A percentile compares a stretch with the other conserved stretches of the same genome.
Evolutionary conservation across 2,888 invertebrate genomes (phyloP).

Genomic region (Horisme vitalbata): DNA sequence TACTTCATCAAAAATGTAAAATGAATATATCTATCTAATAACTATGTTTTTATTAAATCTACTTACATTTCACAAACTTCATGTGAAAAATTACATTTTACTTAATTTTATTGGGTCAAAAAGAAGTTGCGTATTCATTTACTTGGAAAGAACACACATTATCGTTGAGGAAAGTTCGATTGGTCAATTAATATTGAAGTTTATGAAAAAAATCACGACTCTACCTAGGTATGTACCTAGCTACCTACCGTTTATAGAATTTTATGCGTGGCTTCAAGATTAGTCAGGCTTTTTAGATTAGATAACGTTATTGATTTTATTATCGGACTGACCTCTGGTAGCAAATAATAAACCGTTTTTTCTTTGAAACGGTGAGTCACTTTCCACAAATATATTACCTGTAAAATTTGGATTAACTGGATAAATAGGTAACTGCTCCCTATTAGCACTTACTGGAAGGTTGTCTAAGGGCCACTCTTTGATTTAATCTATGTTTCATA

Average conservation of each 20-base stretch:
- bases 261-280: constrained; percentile 7
- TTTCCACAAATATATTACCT: constrained; percentile 1
- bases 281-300: constrained; percentile 18
- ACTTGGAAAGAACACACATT: not conserved
- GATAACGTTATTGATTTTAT: constrained; percentile 16
- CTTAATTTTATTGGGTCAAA: not conserved
- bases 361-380: constrained; percentile 1
- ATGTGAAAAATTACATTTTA: not conserved
- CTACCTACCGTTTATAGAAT: not conserved
- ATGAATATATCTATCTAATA: too few relatives aligned
- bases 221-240: not conserved
- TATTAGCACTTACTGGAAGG: too few relatives aligned
- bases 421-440: too few relatives aligned
- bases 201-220: constrained; percentile 9
- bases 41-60: too few relatives aligned
- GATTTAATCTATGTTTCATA: constrained; percentile 8
- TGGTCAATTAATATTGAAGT: constrained; percentile 9
- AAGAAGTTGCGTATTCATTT: not conserved
- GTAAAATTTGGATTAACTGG: not conserved
- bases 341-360: not conserved
- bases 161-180: constrained; percentile 5
- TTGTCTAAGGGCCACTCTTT: not conserved
- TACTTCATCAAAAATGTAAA: too few relatives aligned
- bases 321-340: not conserved
- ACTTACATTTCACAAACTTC: too few relatives aligned